Evolutionary conservation across 2,113 vertebrate genomes (phyloP).

Genomic region (Lagopus muta): DNA sequence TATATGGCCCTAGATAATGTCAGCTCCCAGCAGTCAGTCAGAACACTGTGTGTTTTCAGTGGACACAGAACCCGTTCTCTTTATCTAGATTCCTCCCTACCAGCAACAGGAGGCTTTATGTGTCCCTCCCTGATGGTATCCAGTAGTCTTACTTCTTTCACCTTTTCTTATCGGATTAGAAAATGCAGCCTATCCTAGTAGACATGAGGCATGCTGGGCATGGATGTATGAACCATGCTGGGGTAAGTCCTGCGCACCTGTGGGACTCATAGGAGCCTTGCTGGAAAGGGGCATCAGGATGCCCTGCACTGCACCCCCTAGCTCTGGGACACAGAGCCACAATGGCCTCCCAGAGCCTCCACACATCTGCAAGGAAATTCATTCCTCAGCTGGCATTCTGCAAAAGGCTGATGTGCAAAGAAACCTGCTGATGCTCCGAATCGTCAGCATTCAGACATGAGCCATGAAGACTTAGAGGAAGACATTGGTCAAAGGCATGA

Average conservation of each 20-base stretch:
- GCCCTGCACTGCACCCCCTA: neutral
- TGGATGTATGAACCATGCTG: neutral
- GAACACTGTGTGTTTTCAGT: neutral
- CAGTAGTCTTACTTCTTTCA: neutral
- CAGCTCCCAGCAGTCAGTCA: neutral
- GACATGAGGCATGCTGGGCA: fast-evolving
- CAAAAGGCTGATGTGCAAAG: neutral
- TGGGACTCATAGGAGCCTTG: neutral
- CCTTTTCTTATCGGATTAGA: neutral
- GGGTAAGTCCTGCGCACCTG: neutral
- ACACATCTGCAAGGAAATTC: neutral
- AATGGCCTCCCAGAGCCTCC: neutral
- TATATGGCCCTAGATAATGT: neutral
- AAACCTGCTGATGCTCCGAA: neutral
- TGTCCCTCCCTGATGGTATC: neutral
- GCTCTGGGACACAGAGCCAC: neutral
- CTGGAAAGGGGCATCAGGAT: neutral
- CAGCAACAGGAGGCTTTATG: neutral
- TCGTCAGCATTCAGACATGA: neutral
- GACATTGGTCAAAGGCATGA: neutral
- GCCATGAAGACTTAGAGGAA: neutral
- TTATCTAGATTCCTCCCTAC: neutral
- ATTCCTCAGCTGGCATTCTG: neutral
- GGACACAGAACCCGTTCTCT: neutral
- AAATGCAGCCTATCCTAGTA: neutral